Evolutionary conservation across 2,113 vertebrate genomes (phyloP).

Genomic region (Eulemur rufifrons): DNA sequence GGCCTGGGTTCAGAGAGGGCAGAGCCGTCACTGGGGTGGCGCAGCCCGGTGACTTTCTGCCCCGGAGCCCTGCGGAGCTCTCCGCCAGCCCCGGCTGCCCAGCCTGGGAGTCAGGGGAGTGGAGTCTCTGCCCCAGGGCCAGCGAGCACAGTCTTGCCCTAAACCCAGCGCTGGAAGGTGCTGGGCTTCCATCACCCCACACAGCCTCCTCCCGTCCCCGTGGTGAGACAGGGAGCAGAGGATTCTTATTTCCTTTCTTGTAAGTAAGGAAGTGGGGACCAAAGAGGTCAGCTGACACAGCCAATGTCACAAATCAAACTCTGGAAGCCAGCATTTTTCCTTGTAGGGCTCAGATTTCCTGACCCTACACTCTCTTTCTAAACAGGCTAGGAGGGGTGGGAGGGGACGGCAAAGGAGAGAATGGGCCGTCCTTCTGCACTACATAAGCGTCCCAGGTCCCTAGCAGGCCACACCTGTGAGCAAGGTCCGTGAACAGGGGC

Average conservation of each 20-base stretch:
- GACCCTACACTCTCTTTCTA: accelerated
- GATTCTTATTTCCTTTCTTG: neutral
- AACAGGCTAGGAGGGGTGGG: neutral
- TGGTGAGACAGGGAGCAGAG: neutral
- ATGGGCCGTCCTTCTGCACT: neutral
- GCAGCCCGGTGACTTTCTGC: neutral
- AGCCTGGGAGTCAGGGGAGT: neutral
- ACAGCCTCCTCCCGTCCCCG: neutral
- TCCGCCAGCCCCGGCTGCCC: accelerated
- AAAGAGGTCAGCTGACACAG: neutral
- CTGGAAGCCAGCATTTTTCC: neutral
- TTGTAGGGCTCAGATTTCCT: neutral
- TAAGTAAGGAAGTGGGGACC: neutral
- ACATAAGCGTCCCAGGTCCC: neutral
- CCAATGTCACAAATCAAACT: neutral
- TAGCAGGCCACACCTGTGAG: neutral
- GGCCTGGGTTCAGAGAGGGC: neutral
- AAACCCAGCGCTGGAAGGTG: too few relatives aligned
- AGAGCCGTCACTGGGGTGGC: neutral
- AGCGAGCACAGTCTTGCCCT: neutral
- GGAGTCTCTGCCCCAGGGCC: neutral
- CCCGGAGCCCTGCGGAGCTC: accelerated
- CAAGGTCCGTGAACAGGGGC: neutral
- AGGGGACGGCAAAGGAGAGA: neutral
- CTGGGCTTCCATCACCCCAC: neutral